Percentiles rank a stretch among this genome's conserved stretches.
These are phyloP conservation scores for Megalops cyprinoides DNA, from an alignment of 2,797 vertebrate species.

Conservation along the genomic window DNA sequence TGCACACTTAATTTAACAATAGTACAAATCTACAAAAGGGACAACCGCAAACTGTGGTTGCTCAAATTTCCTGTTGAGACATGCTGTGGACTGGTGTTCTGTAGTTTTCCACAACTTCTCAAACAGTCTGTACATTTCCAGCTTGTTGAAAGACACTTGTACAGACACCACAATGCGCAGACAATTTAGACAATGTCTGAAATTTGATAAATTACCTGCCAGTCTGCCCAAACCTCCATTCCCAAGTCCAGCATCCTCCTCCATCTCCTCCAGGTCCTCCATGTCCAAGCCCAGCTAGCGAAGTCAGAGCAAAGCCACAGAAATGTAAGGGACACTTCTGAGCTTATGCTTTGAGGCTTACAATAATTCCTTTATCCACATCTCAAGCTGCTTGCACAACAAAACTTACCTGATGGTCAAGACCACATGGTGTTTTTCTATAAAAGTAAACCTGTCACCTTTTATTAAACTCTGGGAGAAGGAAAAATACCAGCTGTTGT, in stretches of 20 bases:
- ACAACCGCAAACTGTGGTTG: background rate
- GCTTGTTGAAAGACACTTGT: background rate
- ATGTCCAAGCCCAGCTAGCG: constrained; percentile 93
- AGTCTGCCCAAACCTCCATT: constrained; percentile 95
- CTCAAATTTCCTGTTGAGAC: constrained; percentile 25
- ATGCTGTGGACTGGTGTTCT: background rate
- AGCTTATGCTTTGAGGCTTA: background rate
- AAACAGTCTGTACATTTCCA: background rate
- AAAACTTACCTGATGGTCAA: too few relatives aligned
- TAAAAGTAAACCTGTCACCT: background rate
- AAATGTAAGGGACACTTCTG: background rate
- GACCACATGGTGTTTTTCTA: background rate
- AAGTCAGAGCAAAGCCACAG: background rate
- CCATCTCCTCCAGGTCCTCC: constrained; percentile 96
- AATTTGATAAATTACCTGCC: constrained; percentile 75
- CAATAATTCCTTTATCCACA: background rate
- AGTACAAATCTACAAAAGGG: background rate
- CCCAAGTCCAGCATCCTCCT: constrained; percentile 94
- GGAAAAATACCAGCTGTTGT: background rate
- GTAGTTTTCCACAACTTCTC: background rate
- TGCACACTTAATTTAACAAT: background rate
- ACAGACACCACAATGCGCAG: background rate
- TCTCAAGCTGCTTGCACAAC: background rate
- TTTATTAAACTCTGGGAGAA: background rate
- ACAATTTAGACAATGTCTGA: background rate